phyloP scores from a whole-genome alignment of 2,797 vertebrate genomes.

The Propithecus deckenii region DNA sequence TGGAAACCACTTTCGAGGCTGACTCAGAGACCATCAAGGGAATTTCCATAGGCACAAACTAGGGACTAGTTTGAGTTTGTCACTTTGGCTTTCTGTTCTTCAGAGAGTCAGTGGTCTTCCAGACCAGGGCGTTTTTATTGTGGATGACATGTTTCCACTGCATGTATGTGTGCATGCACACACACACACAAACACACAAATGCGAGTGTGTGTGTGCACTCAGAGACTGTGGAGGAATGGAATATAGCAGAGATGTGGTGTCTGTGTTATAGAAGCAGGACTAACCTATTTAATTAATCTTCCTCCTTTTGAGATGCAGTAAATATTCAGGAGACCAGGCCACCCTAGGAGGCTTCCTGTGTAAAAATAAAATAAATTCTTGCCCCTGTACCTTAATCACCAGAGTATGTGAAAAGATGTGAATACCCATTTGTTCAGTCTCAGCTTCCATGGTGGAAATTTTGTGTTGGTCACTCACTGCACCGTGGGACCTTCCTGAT shows the following conservation, averaged over 20 bases:
- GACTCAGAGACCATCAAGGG: not conserved
- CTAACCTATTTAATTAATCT: not conserved
- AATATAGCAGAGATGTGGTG: not conserved
- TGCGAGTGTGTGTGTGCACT: not conserved
- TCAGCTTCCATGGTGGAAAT: not conserved
- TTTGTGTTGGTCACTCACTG: not conserved
- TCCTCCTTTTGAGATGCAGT: not conserved
- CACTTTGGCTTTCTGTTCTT: not conserved
- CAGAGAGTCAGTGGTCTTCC: not conserved
- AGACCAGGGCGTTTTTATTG: not conserved
- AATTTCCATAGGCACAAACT: not conserved
- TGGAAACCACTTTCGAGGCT: not conserved
- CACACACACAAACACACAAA: not conserved
- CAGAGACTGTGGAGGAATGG: not conserved
- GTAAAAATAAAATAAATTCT: constrained; percentile 21
- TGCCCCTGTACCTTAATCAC: not conserved
- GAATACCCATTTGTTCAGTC: not conserved
- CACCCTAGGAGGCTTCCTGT: not conserved
- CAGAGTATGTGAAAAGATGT: not conserved
- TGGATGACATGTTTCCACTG: not conserved
- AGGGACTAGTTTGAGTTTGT: not conserved
- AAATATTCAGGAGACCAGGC: not conserved
- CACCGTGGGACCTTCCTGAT: not conserved
- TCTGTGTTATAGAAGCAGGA: not conserved
- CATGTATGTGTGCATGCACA: not conserved